These are phyloP conservation scores for Nomada flava DNA, from an alignment of 2,888 invertebrate genomes.

Conservation along the genomic window DNA sequence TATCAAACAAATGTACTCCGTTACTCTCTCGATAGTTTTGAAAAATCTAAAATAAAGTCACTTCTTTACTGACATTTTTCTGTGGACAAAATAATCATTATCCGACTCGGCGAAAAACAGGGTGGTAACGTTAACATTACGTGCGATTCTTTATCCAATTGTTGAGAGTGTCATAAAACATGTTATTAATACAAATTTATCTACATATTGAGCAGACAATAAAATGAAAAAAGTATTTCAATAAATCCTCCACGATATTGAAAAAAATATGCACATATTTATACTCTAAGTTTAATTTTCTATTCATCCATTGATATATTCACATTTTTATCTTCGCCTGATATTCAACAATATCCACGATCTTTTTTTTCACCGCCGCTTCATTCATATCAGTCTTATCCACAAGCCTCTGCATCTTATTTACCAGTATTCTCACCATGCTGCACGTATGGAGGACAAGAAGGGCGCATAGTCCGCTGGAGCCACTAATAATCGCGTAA, in stretches of 20 bases:
- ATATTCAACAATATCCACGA: slow-evolving; percentile 46
- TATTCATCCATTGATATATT: neutral
- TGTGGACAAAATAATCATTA: no score
- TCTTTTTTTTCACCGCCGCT: neutral
- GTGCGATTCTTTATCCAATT: no score
- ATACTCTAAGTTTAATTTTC: no score
- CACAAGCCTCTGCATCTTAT: slow-evolving; percentile 22
- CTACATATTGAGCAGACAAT: no score
- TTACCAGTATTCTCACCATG: slow-evolving; percentile 46
- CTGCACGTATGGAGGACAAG: slow-evolving; percentile 73
- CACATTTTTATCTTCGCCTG: slow-evolving; percentile 38
- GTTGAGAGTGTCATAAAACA: no score
- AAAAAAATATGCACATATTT: neutral
- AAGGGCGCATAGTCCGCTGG: slow-evolving; percentile 67
- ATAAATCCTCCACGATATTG: neutral
- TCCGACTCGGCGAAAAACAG: no score
- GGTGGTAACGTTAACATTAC: no score
- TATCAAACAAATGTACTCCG: slow-evolving; percentile 73
- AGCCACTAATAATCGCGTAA: slow-evolving; percentile 64
- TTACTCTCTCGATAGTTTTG: slow-evolving; percentile 66
- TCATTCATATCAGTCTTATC: neutral
- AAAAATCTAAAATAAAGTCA: slow-evolving; percentile 68
- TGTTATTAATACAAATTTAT: no score
- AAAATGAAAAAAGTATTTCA: no score
- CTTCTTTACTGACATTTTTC: neutral